phyloP scores from a whole-genome alignment of 2,113 vertebrate species.

The Eira barbara region DNA sequence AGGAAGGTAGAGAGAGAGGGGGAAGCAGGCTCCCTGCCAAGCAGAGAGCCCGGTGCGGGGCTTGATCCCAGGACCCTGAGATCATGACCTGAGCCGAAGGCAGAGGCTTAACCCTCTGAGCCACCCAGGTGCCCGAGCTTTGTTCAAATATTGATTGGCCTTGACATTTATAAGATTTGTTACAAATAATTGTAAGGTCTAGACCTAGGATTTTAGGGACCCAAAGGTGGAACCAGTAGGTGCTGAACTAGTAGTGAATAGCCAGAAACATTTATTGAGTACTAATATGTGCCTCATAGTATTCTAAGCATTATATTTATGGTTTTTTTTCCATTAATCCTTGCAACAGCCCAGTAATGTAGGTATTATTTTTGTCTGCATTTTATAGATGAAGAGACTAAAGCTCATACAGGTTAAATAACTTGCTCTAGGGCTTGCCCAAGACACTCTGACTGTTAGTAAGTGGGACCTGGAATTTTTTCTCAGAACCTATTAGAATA shows the following conservation, averaged over 20 bases:
- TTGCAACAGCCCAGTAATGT: not conserved
- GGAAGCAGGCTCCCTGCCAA: too few species aligned
- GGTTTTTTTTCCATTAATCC: not conserved
- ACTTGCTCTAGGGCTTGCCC: not conserved
- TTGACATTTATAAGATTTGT: not conserved
- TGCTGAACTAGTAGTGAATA: not conserved
- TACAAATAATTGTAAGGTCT: not conserved
- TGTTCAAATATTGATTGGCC: not conserved
- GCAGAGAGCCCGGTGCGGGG: too few species aligned
- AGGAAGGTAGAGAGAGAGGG: too few species aligned
- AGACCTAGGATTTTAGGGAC: not conserved
- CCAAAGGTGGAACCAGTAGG: not conserved
- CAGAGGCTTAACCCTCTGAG: too few species aligned
- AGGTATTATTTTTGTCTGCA: not conserved
- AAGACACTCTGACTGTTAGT: not conserved
- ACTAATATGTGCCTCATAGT: not conserved
- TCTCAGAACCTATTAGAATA: not conserved
- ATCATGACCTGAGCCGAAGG: too few species aligned
- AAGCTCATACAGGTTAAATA: constrained; percentile 1
- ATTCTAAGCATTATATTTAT: constrained; percentile 19
- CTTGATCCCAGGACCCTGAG: too few species aligned
- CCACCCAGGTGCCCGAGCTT: not conserved
- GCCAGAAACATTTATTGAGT: not conserved
- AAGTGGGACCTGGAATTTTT: not conserved
- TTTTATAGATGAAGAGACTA: not conserved